These are phyloP conservation scores for Phenganax stokvisi DNA, from an alignment of 92 coral and sea anemone genomes.

Conservation along the genomic window DNA sequence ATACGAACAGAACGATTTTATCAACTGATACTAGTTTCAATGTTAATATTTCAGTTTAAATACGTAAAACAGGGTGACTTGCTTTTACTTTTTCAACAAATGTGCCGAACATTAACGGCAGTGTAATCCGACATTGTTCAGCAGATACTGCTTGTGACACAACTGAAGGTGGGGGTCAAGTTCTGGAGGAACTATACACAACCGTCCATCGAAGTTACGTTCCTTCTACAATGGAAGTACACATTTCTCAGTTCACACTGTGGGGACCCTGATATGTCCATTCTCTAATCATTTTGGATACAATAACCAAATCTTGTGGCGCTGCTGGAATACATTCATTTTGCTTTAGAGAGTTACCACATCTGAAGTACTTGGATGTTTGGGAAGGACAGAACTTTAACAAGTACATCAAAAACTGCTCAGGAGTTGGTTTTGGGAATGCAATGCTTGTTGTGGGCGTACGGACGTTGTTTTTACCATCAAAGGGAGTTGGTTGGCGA, in stretches of 20 bases:
- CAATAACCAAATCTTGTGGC: slow-evolving; percentile 16
- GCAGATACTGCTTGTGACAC: neutral
- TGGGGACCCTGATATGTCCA: neutral
- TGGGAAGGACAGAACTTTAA: slow-evolving; percentile 24
- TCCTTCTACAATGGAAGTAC: slow-evolving; percentile 15
- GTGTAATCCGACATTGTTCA: neutral
- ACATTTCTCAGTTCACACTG: slow-evolving; percentile 10
- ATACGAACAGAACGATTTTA: too few species aligned
- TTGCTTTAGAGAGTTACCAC: neutral
- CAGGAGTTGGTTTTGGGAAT: slow-evolving; percentile 16
- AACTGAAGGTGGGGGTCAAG: neutral
- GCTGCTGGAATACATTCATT: neutral
- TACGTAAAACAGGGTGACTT: too few species aligned
- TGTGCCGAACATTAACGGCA: too few species aligned
- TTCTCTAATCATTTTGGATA: slow-evolving; percentile 18
- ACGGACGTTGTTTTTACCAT: neutral
- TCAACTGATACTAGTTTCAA: too few species aligned
- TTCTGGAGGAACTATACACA: neutral
- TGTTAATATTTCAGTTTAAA: too few species aligned
- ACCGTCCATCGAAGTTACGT: neutral
- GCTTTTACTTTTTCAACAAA: too few species aligned
- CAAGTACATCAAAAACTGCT: slow-evolving; percentile 14
- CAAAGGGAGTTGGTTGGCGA: neutral
- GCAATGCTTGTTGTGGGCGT: neutral
- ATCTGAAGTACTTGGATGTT: slow-evolving; percentile 21